Percentiles rank a stretch among this genome's conserved stretches.
These are phyloP conservation scores for Lydus trimaculatus DNA, from an alignment of 2,888 invertebrate species.

Conservation along the genomic window DNA sequence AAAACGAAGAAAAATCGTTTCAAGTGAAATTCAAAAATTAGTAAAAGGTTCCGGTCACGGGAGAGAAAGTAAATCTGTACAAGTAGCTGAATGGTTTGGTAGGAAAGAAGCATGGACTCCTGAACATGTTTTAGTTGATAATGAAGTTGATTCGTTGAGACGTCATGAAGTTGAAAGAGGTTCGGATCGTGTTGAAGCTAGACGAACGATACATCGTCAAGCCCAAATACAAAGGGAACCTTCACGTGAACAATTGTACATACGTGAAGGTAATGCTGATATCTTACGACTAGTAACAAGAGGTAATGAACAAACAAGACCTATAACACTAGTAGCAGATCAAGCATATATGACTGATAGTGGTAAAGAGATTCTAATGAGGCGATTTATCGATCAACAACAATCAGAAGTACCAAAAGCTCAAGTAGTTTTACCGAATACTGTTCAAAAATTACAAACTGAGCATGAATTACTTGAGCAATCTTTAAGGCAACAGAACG, in stretches of 20 bases:
- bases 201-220: slow-evolving; percentile 43
- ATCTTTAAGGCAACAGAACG: slow-evolving; percentile 77
- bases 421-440: slow-evolving; percentile 52
- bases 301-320: slow-evolving; percentile 67
- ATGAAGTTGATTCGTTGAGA: slow-evolving; percentile 73
- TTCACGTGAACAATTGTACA: slow-evolving; percentile 69
- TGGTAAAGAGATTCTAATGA: slow-evolving; percentile 85
- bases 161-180: slow-evolving; percentile 81
- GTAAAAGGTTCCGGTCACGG: slow-evolving; percentile 71
- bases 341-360: slow-evolving; percentile 66
- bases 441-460: slow-evolving; percentile 51
- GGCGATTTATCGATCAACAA: slow-evolving; percentile 85
- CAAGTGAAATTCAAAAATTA: slow-evolving; percentile 78
- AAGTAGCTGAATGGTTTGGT: slow-evolving; percentile 78
- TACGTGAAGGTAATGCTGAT: slow-evolving; percentile 86
- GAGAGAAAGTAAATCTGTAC: slow-evolving; percentile 75
- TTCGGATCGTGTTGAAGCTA: slow-evolving; percentile 66
- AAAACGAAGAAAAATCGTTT: slow-evolving; percentile 77
- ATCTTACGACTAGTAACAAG: slow-evolving; percentile 80
- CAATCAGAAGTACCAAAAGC: slow-evolving; percentile 46
- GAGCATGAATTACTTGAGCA: slow-evolving; percentile 73
- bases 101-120: slow-evolving; percentile 89
- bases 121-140: slow-evolving; percentile 63
- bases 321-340: slow-evolving; percentile 55
- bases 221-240: slow-evolving; percentile 63